Conservation (phyloP, 2,888 invertebrate genomes). For the Euzophera pinguis region DNA sequence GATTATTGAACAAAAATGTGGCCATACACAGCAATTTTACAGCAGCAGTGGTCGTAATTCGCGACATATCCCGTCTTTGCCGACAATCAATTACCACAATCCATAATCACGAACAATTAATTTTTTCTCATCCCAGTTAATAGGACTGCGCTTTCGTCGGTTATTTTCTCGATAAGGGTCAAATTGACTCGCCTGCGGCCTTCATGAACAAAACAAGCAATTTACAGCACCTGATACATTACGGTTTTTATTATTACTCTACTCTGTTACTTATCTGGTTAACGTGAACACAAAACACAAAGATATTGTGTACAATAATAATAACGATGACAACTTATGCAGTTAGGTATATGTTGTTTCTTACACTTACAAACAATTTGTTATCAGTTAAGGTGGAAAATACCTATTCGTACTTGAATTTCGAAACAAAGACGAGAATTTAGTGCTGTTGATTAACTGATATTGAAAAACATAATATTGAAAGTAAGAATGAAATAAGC, state of each 20-base stretch:
- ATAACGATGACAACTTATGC: not conserved
- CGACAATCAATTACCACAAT: conserved; percentile 67
- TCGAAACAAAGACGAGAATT: too few relatives aligned
- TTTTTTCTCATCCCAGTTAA: conserved; percentile 63
- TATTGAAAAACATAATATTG: too few relatives aligned
- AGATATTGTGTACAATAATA: not conserved
- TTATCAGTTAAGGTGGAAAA: too few relatives aligned
- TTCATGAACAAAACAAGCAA: conserved; percentile 65
- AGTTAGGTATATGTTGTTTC: too few relatives aligned
- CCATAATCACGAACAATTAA: conserved; percentile 71
- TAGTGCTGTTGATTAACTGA: too few relatives aligned
- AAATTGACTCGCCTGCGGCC: conserved; percentile 67
- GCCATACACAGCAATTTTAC: conserved; percentile 34
- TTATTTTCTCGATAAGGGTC: conserved; percentile 74
- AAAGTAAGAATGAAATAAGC: too few relatives aligned
- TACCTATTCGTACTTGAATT: too few relatives aligned
- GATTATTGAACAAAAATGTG: conserved; percentile 11
- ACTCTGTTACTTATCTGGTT: conserved; percentile 53
- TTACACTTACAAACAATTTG: too few relatives aligned
- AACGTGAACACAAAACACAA: conserved; percentile 28
- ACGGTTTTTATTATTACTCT: conserved; percentile 60
- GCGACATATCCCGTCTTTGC: conserved; percentile 49
- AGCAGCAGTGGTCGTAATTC: conserved; percentile 33
- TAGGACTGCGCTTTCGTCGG: conserved; percentile 64
- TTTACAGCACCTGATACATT: conserved; percentile 60